These are phyloP conservation scores for Temnothorax longispinosus DNA, from an alignment of 1,140 invertebrate genomes.

Conservation along the genomic window DNA sequence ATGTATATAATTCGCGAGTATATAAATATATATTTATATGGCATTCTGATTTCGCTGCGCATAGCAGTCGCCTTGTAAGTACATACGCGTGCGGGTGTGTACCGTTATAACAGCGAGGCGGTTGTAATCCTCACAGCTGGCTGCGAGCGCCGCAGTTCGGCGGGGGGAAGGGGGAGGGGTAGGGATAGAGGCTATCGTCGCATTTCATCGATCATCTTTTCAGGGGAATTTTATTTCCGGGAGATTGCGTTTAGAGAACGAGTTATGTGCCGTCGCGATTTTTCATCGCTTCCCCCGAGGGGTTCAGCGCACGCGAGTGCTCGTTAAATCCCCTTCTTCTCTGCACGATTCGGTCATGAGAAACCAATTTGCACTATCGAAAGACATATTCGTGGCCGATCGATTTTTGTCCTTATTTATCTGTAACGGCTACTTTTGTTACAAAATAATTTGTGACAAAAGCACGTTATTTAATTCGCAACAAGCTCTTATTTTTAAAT, in stretches of 20 bases:
- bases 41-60: conserved; percentile 65
- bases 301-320: conserved; percentile 25
- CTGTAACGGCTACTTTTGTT: too few relatives aligned
- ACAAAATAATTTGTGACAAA: background rate
- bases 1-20: background rate
- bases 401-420: background rate
- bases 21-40: background rate
- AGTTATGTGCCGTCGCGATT: conserved; percentile 68
- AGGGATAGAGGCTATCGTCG: conserved; percentile 68
- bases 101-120: conserved; percentile 71
- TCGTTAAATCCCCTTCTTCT: conserved; percentile 25
- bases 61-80: conserved; percentile 57
- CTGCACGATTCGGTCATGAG: conserved; percentile 27
- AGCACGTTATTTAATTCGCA: background rate
- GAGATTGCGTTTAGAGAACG: conserved; percentile 74
- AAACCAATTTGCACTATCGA: conserved; percentile 8
- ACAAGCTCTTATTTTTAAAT: background rate
- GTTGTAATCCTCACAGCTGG: conserved; percentile 74
- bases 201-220: conserved; percentile 80
- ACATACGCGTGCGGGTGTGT: conserved; percentile 66
- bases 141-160: conserved; percentile 62
- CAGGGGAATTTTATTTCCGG: conserved; percentile 76
- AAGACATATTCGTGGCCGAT: background rate
- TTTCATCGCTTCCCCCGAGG: conserved; percentile 65
- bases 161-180: too few relatives aligned